Evolutionary conservation across 1,140 invertebrate genomes (phyloP).

Genomic region (Heterodera carotae): DNA sequence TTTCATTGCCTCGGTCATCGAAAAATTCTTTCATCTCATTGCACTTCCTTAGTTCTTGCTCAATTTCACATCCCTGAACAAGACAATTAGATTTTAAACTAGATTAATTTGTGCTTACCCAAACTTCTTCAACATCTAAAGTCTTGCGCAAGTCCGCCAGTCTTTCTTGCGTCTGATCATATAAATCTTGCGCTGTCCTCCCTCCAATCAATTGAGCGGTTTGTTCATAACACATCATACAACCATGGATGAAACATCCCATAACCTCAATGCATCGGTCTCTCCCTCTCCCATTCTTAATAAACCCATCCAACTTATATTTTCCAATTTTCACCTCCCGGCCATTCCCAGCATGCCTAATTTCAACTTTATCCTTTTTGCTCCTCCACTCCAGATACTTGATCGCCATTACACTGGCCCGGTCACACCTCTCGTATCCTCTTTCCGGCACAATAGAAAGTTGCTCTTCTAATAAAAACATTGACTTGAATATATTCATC

Average conservation of each 20-base stretch:
- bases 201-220: too few species aligned
- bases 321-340: not conserved
- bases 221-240: not conserved
- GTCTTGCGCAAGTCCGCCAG: too few species aligned
- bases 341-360: not conserved
- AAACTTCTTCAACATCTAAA: too few species aligned
- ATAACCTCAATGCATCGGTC: too few species aligned
- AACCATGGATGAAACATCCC: not conserved
- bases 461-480: not conserved
- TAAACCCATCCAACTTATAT: constrained; percentile 10
- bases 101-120: too few species aligned
- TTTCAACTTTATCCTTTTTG: not conserved
- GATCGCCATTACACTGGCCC: too few species aligned
- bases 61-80: too few species aligned
- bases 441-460: not conserved
- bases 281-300: too few species aligned
- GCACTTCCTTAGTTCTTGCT: not conserved
- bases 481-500: not conserved
- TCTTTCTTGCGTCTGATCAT: not conserved
- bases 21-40: too few species aligned
- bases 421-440: not conserved
- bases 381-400: too few species aligned
- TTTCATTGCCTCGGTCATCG: too few species aligned
- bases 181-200: not conserved
- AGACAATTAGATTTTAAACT: too few species aligned